Conservation (phyloP, 1,140 invertebrate species). For the Hyles euphorbiae region DNA sequence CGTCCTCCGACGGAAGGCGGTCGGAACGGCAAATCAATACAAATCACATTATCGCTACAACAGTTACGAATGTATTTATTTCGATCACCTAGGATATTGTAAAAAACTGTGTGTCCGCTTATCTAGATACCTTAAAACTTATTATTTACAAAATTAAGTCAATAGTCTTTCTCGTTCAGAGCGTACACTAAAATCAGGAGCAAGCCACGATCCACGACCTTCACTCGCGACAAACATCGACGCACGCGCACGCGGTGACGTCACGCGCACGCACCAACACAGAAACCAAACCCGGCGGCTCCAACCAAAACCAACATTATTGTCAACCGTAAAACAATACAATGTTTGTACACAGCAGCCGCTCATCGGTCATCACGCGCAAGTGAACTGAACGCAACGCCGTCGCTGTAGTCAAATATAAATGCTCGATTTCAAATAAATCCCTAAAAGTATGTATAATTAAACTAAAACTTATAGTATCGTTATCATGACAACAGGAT, state of each 20-base stretch:
- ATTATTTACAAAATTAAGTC: conserved; percentile 72
- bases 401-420: background rate
- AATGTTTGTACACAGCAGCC: background rate
- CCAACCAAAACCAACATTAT: too few relatives aligned
- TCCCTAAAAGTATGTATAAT: conserved; percentile 12
- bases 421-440: conserved; percentile 17
- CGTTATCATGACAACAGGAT: conserved; percentile 42
- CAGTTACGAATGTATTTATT: conserved; percentile 63
- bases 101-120: conserved; percentile 71
- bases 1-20: conserved; percentile 25
- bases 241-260: conserved; percentile 19
- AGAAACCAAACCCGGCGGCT: too few relatives aligned
- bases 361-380: too few relatives aligned
- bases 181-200: conserved; percentile 50
- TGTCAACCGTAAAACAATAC: conserved; percentile 6
- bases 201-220: conserved; percentile 39
- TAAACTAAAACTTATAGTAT: conserved; percentile 41
- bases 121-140: conserved; percentile 61
- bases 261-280: background rate
- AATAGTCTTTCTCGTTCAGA: conserved; percentile 62
- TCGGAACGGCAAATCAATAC: conserved; percentile 40
- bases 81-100: conserved; percentile 69
- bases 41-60: conserved; percentile 57
- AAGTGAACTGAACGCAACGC: conserved; percentile 2
- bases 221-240: conserved; percentile 25